Conservation (phyloP, 1,140 invertebrate species). For the Leptinotarsa texana region DNA sequence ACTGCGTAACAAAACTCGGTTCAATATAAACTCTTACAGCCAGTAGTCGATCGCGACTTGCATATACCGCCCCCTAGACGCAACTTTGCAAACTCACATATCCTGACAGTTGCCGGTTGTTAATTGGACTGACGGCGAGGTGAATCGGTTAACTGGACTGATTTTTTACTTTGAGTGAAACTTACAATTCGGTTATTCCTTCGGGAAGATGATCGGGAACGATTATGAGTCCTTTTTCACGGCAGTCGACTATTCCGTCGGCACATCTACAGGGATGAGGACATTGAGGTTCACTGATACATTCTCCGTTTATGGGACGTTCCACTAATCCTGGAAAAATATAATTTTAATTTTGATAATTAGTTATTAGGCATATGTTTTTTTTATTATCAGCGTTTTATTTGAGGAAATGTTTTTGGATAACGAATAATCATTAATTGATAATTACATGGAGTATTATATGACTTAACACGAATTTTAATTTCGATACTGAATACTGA, state of each 20-base stretch:
- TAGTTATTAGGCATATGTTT: too few species aligned
- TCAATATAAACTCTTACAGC: too few species aligned
- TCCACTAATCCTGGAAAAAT: slow-evolving; percentile 62
- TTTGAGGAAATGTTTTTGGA: too few species aligned
- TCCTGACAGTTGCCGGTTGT: neutral
- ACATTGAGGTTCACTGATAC: slow-evolving; percentile 83
- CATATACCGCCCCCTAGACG: too few species aligned
- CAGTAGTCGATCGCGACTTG: too few species aligned
- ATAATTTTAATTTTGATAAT: neutral
- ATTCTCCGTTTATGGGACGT: slow-evolving; percentile 69
- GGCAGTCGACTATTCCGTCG: slow-evolving; percentile 93
- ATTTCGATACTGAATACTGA: too few species aligned
- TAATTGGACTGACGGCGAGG: neutral
- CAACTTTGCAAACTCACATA: too few species aligned
- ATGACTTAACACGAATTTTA: neutral
- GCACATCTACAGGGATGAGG: slow-evolving; percentile 90
- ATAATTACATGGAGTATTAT: neutral
- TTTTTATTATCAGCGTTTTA: too few species aligned
- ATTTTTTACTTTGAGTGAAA: slow-evolving; percentile 39
- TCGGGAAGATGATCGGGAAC: slow-evolving; percentile 91
- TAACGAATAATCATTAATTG: too few species aligned
- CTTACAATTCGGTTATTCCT: slow-evolving; percentile 93
- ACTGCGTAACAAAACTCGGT: neutral
- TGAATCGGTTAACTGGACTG: neutral
- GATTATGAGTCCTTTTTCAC: slow-evolving; percentile 86